Evolutionary conservation across 2,113 vertebrate genomes (phyloP), one percentile per base, ranked within the genome.

Genomic region (Rhinopomastus cyanomelas): DNA sequence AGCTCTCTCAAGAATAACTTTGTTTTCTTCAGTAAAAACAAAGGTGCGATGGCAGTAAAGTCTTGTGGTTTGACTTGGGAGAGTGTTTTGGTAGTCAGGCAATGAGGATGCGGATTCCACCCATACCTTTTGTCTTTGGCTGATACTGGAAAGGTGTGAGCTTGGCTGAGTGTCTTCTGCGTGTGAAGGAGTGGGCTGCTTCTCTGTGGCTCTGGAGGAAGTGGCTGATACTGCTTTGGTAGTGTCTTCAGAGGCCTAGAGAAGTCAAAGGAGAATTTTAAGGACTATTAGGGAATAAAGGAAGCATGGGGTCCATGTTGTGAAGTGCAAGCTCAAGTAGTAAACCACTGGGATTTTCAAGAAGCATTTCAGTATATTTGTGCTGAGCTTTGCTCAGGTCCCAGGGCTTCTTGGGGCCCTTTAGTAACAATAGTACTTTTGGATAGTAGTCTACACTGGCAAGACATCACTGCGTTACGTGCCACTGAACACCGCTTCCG

Each of bases 221-320:
- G 88, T 8, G 84, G 93, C 34, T 81, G 84, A 66, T 96, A 83
- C 16, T 96, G 94, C 64, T 85, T 90, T 86, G 92, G 56, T 25
- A 94, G 36, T 2, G 75, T 81, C 18, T 77, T 96, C 61, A 86
- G 91, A 60, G 96, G 94, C 86, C 98, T 98, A 88, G 74, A 62
- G n/a, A 79, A 93, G 79, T 85, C 44, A 91, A 74, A 93, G 74
- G 27, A 83, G 67, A 82, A 52, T 49, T 39, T 82, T 22, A 95
- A 82, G 56, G 73, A 44, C n/a, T 66, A 5, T 44, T 86, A 81
- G 37, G 16, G 34, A 80, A 36, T 61, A 85, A 87, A 69, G 46
- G 67, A 59, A 21, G 22, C 2, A 1, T 20, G 82, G 30, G 29
- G 30, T 32, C 20, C 39, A 4, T 61, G 23, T 39, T 86, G 13